Base-by-base conservation (phyloP, 2,797 vertebrate species). In the Malurus leucopterus region DNA sequence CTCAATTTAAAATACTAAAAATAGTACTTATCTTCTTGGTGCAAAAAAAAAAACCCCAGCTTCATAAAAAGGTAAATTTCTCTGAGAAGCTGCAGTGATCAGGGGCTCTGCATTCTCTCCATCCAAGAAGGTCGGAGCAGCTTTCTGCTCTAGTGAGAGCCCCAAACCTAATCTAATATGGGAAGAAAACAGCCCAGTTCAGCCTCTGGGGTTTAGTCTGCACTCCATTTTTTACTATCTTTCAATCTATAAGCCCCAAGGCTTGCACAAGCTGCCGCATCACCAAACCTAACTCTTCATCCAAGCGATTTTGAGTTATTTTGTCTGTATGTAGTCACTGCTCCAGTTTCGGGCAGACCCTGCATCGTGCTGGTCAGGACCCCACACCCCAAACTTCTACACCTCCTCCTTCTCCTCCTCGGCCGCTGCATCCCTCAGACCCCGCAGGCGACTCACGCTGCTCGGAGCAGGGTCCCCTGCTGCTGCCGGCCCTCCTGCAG, bases 271-370 rank as follows among this genome's bases (percentile, higher is more conserved):
- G 49, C 26, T 44, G 58, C 65, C 2, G 0, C 29, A 9, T 3
- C 18, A 68, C 32, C 50, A 74, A 36, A 23, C 7, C 40, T 6
- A 44, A 24, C 29, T 18, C 53, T 4, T 38, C 17, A 13, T 1
- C 5, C 26, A 26, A 70, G 46, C 1, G 23, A 59, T 34, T 47
- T 63, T 1, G 26, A 43, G 46, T 8, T 20, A 15, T n/a, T 47
- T 30, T 8, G 2, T 15, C n/a, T 10, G 9, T 3, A 12, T 24
- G 9, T 5, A 3, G 1, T 3, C 69, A 17, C 10, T 1, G 1
- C 10, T 54, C 29, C 51, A 26, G 9, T 50, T 40, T 0, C 0
- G 53, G 59, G 22, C 76, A 74, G 74, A 69, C 5, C 30, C 36
- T 0, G 2, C 9, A 5, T 2, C 2, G 51, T 12, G 67, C 22